Evolutionary conservation across 2,113 vertebrate genomes (phyloP), one percentile per base, ranked within the genome.

Genomic region (Nesoenas mayeri): DNA sequence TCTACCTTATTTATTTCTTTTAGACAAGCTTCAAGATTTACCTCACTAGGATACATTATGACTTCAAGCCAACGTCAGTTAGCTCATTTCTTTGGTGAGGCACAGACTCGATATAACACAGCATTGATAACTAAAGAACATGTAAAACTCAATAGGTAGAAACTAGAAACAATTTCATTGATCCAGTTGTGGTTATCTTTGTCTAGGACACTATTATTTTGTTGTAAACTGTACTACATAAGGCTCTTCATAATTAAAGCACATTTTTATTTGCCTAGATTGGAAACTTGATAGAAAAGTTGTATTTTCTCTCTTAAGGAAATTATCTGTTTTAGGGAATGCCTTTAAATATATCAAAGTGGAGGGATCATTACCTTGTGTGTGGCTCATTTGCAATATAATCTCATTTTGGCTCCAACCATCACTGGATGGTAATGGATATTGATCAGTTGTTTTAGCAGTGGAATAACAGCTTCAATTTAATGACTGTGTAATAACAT

Each of bases 381-480:
- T 93, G 78, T 2, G 48, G 73, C 81, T 98, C 97, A 97, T 97
- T 98, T 98, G 88, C 77, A 91, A 96, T 95, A 95, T 94, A 97
- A 95, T 97, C 96, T 97, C 87, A 97, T 98, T 96, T 97, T 91
- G 91, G 85, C 51, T 96, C 62, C 75, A 91, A 31, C 53, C 60
- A 92, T 88, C 85, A 75, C 85, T 91, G 91, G 83, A 94, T 95
- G 71, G 75, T 97, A 97, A 98, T 98, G 93, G 95, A 96, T 98
- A 98, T 97, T 96, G 96, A 98, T 97, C 94, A 93, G 79, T 96
- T 97, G 73, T 97, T 97, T 97, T 96, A 96, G 64, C 58, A 94
- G 69, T 94, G 78, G 67, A 96, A 97, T 92, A 97, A 95, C 82
- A 94, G 60, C 54, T 97, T 94, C 81, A 86, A 54, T 97, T 96